These are phyloP conservation scores for Pectinophora gossypiella DNA, from an alignment of 1,140 invertebrate genomes.

Conservation along the genomic window DNA sequence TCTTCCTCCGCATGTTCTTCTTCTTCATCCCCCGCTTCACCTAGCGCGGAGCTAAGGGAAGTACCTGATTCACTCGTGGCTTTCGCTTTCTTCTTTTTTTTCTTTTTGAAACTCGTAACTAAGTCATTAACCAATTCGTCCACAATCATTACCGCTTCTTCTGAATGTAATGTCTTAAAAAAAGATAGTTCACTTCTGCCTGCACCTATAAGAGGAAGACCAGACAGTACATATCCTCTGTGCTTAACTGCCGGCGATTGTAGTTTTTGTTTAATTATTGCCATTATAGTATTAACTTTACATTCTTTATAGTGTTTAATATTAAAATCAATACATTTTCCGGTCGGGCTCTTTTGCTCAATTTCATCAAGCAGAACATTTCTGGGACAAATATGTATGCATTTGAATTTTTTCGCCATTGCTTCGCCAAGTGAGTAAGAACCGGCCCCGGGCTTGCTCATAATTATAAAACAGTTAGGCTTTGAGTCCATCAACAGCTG, in stretches of 20 bases:
- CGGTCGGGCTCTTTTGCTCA: constrained; percentile 59
- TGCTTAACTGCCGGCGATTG: constrained; percentile 69
- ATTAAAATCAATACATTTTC: constrained; percentile 73
- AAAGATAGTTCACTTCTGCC: constrained; percentile 30
- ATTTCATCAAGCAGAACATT: constrained; percentile 75
- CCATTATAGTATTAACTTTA: constrained; percentile 61
- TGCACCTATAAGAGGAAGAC: constrained; percentile 75
- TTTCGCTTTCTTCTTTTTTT: constrained; percentile 26
- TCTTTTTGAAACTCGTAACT: constrained; percentile 53
- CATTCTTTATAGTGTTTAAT: constrained; percentile 68
- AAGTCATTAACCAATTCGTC: constrained; percentile 66
- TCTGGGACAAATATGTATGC: constrained; percentile 76
- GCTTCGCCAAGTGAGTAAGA: constrained; percentile 67
- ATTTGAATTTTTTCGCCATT: constrained; percentile 74
- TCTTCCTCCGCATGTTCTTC: constrained; percentile 23
- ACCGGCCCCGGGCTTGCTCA: constrained; percentile 77
- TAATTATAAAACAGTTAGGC: constrained; percentile 75
- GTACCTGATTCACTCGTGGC: neutral
- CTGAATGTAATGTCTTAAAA: constrained; percentile 48
- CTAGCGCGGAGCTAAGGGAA: neutral
- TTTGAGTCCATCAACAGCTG: constrained; percentile 62
- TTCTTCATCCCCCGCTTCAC: constrained; percentile 15
- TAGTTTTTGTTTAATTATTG: constrained; percentile 69
- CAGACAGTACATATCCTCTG: constrained; percentile 77
- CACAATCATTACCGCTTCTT: constrained; percentile 63